phyloP scores from a whole-genome alignment of 2,113 vertebrate genomes.

The Osmerus eperlanus region DNA sequence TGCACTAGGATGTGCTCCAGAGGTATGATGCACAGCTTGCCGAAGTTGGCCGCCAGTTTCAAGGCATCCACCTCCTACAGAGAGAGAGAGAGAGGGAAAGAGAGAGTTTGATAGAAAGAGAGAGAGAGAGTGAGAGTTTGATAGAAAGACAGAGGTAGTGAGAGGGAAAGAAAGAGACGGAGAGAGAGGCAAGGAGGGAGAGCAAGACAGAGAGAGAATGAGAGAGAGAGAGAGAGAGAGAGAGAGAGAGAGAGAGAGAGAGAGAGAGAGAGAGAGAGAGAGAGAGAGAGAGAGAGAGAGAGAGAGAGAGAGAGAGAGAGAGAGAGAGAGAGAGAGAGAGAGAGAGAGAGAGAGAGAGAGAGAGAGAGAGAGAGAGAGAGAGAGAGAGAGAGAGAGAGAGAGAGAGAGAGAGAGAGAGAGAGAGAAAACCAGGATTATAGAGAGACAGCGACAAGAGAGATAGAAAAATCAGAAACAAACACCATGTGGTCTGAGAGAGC shows the following conservation, averaged over 20 bases:
- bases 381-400: no score
- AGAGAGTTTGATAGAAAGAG: background rate
- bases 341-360: no score
- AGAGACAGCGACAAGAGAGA: no score
- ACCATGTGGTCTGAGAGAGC: no score
- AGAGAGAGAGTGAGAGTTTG: background rate
- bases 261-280: no score
- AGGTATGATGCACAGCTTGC: constrained; percentile 96
- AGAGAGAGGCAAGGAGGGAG: background rate
- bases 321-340: background rate
- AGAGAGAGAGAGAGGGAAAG: background rate
- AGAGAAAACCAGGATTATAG: no score
- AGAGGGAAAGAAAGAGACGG: background rate
- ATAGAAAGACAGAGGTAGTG: background rate
- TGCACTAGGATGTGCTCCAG: constrained; percentile 96
- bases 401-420: no score
- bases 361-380: no score
- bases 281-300: background rate
- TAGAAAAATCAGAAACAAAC: no score
- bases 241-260: no score
- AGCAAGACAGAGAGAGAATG: no score
- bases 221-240: no score
- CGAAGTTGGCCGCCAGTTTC: constrained; percentile 96
- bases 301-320: background rate
- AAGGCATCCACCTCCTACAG: constrained; percentile 93